Evolutionary conservation across 2,888 invertebrate genomes (phyloP).

Genomic region (Oithona nana): DNA sequence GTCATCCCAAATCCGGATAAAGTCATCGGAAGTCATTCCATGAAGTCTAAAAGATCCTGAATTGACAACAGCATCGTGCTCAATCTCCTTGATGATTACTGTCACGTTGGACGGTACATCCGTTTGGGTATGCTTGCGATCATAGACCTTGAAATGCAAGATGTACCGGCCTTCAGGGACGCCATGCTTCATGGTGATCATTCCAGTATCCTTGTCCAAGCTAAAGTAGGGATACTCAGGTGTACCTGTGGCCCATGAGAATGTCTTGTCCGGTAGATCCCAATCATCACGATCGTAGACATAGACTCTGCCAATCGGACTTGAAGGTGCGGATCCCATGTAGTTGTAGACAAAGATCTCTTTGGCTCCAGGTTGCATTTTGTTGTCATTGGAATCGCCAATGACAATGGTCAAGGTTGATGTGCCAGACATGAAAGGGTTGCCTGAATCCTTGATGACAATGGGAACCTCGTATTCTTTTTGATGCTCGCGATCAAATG

Average conservation of each 20-base stretch:
- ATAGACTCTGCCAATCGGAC: conserved; percentile 82
- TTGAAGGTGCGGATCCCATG: conserved; percentile 65
- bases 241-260: conserved; percentile 74
- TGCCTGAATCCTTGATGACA: conserved; percentile 88
- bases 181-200: conserved; percentile 85
- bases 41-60: conserved; percentile 83
- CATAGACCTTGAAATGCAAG: conserved; percentile 52
- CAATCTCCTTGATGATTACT: conserved; percentile 78
- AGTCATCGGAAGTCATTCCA: conserved; percentile 87
- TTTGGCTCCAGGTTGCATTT: conserved; percentile 93
- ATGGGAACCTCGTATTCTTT: conserved; percentile 93
- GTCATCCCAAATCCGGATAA: conserved; percentile 84
- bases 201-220: conserved; percentile 73
- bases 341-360: conserved; percentile 93
- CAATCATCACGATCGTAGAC: conserved; percentile 96
- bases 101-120: conserved; percentile 92
- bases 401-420: conserved; percentile 89
- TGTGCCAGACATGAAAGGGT: conserved; percentile 88
- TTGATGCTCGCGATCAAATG: conserved; percentile 85
- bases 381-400: conserved; percentile 93
- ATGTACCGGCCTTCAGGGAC: conserved; percentile 53
- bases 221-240: conserved; percentile 51
- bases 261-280: conserved; percentile 93
- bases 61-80: conserved; percentile 83
- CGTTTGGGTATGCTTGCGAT: conserved; percentile 80